These are phyloP conservation scores for Dorcus parallelipipedus DNA, from an alignment of 2,888 invertebrate genomes.

Conservation along the genomic window DNA sequence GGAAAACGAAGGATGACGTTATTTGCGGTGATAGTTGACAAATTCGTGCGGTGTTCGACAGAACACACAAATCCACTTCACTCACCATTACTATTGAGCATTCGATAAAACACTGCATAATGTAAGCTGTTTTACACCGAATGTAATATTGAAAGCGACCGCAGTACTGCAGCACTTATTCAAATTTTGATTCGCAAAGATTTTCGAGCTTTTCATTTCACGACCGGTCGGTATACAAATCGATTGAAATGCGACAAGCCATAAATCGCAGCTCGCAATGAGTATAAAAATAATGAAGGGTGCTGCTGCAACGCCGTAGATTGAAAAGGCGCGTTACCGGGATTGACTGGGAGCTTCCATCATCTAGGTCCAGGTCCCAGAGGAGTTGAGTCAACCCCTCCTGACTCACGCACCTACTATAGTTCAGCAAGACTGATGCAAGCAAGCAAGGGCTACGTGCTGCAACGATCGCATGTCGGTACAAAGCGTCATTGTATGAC, in stretches of 20 bases:
- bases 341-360: slow-evolving; percentile 48
- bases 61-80: slow-evolving; percentile 31
- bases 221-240: slow-evolving; percentile 1
- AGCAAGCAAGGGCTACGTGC: neutral
- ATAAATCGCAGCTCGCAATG: slow-evolving; percentile 25
- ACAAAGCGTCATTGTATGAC: slow-evolving; percentile 13
- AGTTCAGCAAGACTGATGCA: slow-evolving; percentile 28
- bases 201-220: too few species aligned
- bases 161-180: neutral
- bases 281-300: slow-evolving; percentile 40
- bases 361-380: slow-evolving; percentile 44
- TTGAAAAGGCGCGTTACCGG: slow-evolving; percentile 49
- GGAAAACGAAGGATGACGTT: neutral
- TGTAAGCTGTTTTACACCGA: slow-evolving; percentile 11
- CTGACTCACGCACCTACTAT: slow-evolving; percentile 37
- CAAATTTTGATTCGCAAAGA: neutral
- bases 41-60: slow-evolving; percentile 21
- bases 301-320: slow-evolving; percentile 42
- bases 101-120: slow-evolving; percentile 12
- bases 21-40: slow-evolving; percentile 10
- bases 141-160: slow-evolving; percentile 9
- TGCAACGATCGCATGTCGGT: slow-evolving; percentile 13
- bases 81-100: slow-evolving; percentile 26
- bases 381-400: slow-evolving; percentile 41
- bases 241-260: slow-evolving; percentile 18